These are phyloP conservation scores for Diplodus puntazzo DNA, from an alignment of 2,797 vertebrate genomes.

Conservation along the genomic window DNA sequence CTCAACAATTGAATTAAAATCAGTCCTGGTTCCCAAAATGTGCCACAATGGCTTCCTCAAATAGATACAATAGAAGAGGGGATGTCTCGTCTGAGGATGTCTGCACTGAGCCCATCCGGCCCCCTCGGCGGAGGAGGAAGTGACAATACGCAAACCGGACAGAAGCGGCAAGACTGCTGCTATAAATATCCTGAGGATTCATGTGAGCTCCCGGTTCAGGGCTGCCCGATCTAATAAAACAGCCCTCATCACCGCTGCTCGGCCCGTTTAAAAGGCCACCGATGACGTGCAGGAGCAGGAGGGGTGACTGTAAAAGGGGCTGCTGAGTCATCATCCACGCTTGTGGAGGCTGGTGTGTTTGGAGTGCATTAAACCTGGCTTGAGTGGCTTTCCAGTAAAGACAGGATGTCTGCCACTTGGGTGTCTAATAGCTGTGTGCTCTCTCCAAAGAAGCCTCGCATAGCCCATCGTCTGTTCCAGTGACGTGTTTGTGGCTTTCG, in stretches of 20 bases:
- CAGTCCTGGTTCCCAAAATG: slow-evolving; percentile 30
- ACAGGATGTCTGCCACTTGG: slow-evolving; percentile 67
- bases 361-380: slow-evolving; percentile 68
- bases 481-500: slow-evolving; percentile 44
- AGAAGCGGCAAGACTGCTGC: slow-evolving; percentile 51
- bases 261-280: slow-evolving; percentile 72
- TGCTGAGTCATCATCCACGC: slow-evolving; percentile 78
- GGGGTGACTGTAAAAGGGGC: slow-evolving; percentile 61
- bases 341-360: slow-evolving; percentile 48
- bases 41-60: slow-evolving; percentile 57
- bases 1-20: slow-evolving; percentile 42
- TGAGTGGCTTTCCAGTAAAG: slow-evolving; percentile 71
- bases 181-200: slow-evolving; percentile 74
- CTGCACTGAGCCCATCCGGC: slow-evolving; percentile 53
- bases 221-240: slow-evolving; percentile 76
- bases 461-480: slow-evolving; percentile 20
- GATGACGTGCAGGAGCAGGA: slow-evolving; percentile 60
- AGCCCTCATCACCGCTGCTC: slow-evolving; percentile 52
- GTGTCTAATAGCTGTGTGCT: slow-evolving; percentile 47
- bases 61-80: slow-evolving; percentile 68
- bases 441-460: slow-evolving; percentile 38
- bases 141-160: slow-evolving; percentile 51
- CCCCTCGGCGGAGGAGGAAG: slow-evolving; percentile 60
- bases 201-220: slow-evolving; percentile 57
- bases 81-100: slow-evolving; percentile 62